A percentile compares a stretch with the other conserved stretches of the same genome.
Evolutionary conservation across 37 sponge, comb jelly and placozoan genomes (phyloP).

Genomic region (Haliclona indistincta): DNA sequence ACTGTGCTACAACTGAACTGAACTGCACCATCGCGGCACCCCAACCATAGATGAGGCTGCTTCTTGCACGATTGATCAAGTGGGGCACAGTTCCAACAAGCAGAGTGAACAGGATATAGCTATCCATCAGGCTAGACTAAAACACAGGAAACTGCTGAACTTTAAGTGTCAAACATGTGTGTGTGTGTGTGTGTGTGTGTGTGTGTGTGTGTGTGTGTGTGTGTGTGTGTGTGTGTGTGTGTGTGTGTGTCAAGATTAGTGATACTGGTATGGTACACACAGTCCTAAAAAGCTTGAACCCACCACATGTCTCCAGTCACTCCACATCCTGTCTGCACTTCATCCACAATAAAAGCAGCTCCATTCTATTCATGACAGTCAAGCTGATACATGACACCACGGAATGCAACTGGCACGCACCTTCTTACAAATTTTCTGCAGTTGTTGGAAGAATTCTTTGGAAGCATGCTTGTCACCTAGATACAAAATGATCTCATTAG

Average conservation of each 20-base stretch:
- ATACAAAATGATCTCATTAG: background rate
- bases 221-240: background rate
- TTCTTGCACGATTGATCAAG: too few species aligned
- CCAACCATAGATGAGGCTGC: too few species aligned
- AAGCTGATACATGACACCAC: too few species aligned
- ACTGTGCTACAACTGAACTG: too few species aligned
- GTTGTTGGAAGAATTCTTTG: conserved; percentile 63
- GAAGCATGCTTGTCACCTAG: conserved; percentile 86
- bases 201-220: conserved; percentile 7
- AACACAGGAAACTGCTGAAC: background rate
- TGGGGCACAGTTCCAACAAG: too few species aligned
- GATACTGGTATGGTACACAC: too few species aligned
- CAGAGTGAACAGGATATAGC: too few species aligned
- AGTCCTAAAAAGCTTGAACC: too few species aligned
- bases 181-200: conserved; percentile 12
- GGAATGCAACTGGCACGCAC: conserved; percentile 30
- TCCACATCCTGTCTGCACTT: conserved; percentile 85
- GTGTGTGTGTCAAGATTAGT: too few species aligned
- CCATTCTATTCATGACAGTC: conserved; percentile 50
- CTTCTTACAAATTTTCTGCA: conserved; percentile 64
- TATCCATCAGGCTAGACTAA: too few species aligned
- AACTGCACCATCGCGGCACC: too few species aligned
- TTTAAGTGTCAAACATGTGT: background rate
- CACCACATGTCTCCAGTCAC: conserved; percentile 80
- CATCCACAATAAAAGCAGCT: conserved; percentile 79